Evolutionary conservation across 2,797 vertebrate species (phyloP), one percentile per base, ranked within the genome.

Genomic region (Podargus strigoides): DNA sequence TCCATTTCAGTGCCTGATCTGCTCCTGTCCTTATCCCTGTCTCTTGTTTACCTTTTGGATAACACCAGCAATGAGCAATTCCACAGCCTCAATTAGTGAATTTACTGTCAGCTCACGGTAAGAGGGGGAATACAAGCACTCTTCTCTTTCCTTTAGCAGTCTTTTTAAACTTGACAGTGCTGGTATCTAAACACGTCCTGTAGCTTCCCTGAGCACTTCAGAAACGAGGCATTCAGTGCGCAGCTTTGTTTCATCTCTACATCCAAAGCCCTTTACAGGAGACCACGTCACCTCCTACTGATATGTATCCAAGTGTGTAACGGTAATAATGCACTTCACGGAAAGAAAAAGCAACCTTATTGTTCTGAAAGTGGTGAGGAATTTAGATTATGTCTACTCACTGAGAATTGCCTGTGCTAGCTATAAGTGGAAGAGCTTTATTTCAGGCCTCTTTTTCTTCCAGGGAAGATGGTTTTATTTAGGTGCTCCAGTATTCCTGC

Each of bases 11-110:
- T 3, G 2, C 58, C 42, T 30, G 15, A 14, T 44, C 42, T 2
- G 0, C 17, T 63, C 46, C 36, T n/a, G 5, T n/a, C 28, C 41
- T 47, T 52, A 12, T 24, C 70, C 36, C 6, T 12, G 0, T 4
- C 42, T n/a, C 50, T 44, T 21, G 5, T 79, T 90, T 84, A 42
- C 49, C 37, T 53, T 39, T 63, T 39, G 20, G 44, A 6, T 7
- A 66, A 67, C n/a, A 17, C 39, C 68, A 64, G 63, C 36, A 73
- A 85, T 4, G 30, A 84, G 72, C 36, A 46, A 44, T 87, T 94
- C 94, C 24, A 7, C 83, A 83, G 78, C 63, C 55, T 52, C 62
- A 96, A 22, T 94, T 89, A 93, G 28, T 0, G 4, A 37, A 50
- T 85, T 62, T 89, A 20, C 77, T 89, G 94, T 75, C 89, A 91